Base-by-base conservation (phyloP, 2,797 vertebrate species). In the Sparus aurata region DNA sequence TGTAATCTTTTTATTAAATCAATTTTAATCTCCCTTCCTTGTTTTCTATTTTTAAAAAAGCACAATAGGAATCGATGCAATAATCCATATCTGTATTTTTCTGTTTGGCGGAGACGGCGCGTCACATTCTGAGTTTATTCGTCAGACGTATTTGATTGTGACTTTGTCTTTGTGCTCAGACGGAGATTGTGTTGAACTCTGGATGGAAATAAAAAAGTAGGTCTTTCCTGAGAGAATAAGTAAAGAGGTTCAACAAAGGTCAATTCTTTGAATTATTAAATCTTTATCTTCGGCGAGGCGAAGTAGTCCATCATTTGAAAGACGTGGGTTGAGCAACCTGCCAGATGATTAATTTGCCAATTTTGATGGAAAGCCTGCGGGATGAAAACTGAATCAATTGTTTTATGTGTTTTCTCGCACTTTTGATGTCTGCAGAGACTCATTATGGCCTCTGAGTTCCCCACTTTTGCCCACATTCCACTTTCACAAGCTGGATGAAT, bases 181-280 rank as follows among this genome's bases (percentile, higher is more conserved):
- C 73, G 77, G 70, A 91, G 84, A 75, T 85, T 84, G 81, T 89
- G 76, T 88, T 80, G 69, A 85, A 86, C 75, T 84, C 83, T 46
- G 68, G 55, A 80, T 62, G 12, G 75, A 91, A 34, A 89, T 70
- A 58, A 89, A 73, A 58, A 69, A 69, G 77, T 46, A 55, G 65
- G 60, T 55, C 58, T 75, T 79, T 72, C 77, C 84, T 73, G 58
- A 57, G 77, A 86, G 81, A 87, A 69, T 52, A 74, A 82, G 66
- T 74, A 53, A 83, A 84, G 30, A 82, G 77, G 87, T 86, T 86
- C 85, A 83, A 62, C 71, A 87, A 87, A 88, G 89, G 88, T 89
- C 85, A 86, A 10, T 23, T 49, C 43, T 53, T 74, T 92, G 73
- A 92, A 93, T 94, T 84, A 92, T 92, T 90, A 54, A 89, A 87